phyloP scores from a whole-genome alignment of 2,113 vertebrate genomes.

The Nicator chloris region DNA sequence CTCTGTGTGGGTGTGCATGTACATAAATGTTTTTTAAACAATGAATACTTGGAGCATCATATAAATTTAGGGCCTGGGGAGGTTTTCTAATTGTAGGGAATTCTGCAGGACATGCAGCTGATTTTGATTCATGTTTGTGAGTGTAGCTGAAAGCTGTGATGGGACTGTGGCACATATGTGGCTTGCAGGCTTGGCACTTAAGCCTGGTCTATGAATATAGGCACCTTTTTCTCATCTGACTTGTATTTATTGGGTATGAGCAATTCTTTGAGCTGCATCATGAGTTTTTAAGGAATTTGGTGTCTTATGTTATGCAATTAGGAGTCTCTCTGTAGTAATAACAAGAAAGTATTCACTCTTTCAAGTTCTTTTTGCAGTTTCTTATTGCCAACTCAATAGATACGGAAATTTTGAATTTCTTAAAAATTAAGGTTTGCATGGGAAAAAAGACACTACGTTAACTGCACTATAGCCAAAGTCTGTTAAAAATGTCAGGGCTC shows the following conservation, averaged over 20 bases:
- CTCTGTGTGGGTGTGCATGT: background rate
- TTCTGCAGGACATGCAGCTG: background rate
- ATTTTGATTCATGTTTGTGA: background rate
- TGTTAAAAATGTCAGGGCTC: background rate
- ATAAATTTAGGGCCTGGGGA: background rate
- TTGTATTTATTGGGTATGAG: background rate
- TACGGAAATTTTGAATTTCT: background rate
- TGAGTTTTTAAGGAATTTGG: constrained; percentile 5
- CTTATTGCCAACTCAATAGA: background rate
- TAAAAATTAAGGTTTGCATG: background rate
- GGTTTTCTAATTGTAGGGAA: background rate
- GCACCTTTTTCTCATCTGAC: background rate
- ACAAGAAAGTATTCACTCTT: background rate
- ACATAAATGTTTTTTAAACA: background rate
- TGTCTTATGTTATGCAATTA: background rate
- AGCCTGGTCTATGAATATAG: background rate
- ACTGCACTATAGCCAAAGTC: background rate
- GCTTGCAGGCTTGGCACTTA: background rate
- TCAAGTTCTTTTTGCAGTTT: background rate
- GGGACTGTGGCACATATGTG: background rate
- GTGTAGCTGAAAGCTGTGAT: background rate
- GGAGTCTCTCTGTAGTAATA: background rate
- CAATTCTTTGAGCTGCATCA: background rate
- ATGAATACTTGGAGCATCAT: background rate
- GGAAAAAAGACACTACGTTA: background rate